A percentile compares a stretch with the other conserved stretches of the same genome.
These are phyloP conservation scores for Myrmecobius fasciatus DNA, from an alignment of 2,113 vertebrate genomes.

Conservation along the genomic window DNA sequence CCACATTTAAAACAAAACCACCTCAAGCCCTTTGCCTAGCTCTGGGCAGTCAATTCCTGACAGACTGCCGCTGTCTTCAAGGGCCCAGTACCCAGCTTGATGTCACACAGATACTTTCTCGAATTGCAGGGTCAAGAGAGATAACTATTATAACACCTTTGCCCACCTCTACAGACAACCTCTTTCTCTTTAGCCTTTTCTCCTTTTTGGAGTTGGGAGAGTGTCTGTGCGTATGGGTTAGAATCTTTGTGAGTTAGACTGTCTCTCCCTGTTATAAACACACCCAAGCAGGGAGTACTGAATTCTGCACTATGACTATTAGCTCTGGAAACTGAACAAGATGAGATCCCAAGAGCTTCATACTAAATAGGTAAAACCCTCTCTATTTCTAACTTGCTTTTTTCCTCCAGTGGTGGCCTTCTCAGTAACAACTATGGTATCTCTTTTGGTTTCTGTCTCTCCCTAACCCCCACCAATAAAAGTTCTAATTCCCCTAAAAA, in stretches of 20 bases:
- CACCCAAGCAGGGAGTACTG: background rate
- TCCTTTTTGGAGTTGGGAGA: background rate
- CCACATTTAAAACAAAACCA: background rate
- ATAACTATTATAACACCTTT: background rate
- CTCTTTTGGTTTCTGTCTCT: background rate
- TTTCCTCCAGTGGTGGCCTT: background rate
- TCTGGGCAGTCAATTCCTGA: background rate
- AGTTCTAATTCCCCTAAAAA: background rate
- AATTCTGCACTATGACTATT: background rate
- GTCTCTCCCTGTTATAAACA: background rate
- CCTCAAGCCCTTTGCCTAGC: background rate
- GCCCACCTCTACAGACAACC: background rate
- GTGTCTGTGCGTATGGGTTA: background rate
- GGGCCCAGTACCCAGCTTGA: background rate
- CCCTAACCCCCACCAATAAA: background rate
- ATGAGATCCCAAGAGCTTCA: background rate
- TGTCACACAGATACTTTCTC: background rate
- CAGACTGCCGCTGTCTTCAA: background rate
- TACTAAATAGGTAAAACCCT: background rate
- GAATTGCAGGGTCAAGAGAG: background rate
- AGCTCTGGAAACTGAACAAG: background rate
- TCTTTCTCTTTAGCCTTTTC: background rate
- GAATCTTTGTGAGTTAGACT: background rate
- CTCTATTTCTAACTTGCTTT: background rate
- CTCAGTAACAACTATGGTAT: background rate